Percentiles rank a stretch among this genome's conserved stretches.
Evolutionary conservation across 2,113 vertebrate genomes (phyloP).

Genomic region (Ailuropoda melanoleuca): DNA sequence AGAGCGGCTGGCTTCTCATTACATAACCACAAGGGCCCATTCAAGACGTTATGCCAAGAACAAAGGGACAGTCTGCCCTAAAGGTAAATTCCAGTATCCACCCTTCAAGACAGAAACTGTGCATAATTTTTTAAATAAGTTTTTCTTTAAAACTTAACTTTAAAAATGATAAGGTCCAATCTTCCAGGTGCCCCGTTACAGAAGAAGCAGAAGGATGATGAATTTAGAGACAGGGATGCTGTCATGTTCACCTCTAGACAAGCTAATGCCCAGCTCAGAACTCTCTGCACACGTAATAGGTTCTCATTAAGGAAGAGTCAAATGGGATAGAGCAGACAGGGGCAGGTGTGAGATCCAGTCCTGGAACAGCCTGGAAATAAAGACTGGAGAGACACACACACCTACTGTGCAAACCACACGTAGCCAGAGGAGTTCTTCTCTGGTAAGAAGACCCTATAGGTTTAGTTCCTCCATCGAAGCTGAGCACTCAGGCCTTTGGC

Average conservation of each 20-base stretch:
- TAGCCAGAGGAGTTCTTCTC: not conserved
- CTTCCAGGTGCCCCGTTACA: constrained; percentile 13
- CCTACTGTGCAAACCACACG: not conserved
- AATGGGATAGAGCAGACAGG: not conserved
- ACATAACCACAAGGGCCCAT: constrained; percentile 56
- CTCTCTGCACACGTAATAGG: not conserved
- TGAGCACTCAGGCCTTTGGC: not conserved
- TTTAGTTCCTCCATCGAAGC: not conserved
- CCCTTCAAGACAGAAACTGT: constrained; percentile 46
- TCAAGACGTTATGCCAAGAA: constrained; percentile 58
- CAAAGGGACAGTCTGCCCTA: constrained; percentile 59
- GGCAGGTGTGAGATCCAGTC: not conserved
- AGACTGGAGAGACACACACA: not conserved
- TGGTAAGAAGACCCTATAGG: not conserved
- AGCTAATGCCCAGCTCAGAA: not conserved
- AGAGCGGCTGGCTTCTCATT: constrained; percentile 44
- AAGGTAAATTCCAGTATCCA: constrained; percentile 53
- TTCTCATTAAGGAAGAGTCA: not conserved
- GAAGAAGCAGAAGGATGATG: not conserved
- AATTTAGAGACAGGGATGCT: not conserved
- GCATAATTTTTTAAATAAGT: constrained; percentile 53
- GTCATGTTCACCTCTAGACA: not conserved
- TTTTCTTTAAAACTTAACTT: constrained; percentile 50
- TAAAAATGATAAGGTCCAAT: constrained; percentile 22
- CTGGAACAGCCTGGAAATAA: not conserved